Evolutionary conservation across 1,140 invertebrate genomes (phyloP).

Genomic region (Leptinotarsa defecta): DNA sequence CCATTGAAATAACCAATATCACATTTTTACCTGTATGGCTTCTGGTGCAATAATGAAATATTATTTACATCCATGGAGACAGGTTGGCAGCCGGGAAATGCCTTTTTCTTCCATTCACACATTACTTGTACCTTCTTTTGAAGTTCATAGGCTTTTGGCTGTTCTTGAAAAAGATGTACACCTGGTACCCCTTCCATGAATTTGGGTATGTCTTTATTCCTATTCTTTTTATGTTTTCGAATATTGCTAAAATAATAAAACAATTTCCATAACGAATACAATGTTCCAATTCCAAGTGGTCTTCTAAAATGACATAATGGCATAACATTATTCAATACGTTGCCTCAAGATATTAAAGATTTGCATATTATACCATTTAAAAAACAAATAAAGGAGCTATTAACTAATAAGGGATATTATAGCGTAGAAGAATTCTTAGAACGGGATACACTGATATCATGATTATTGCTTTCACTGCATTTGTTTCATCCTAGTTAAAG

Average conservation of each 20-base stretch:
- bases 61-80: constrained; percentile 94
- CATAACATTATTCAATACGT: no score
- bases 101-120: constrained; percentile 77
- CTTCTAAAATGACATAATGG: no score
- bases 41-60: constrained; percentile 73
- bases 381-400: no score
- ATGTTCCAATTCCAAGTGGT: no score
- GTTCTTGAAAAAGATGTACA: constrained; percentile 67
- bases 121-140: constrained; percentile 80
- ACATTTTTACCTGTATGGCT: constrained; percentile 71
- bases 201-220: constrained; percentile 63
- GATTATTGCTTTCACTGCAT: no score
- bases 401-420: no score
- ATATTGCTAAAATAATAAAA: constrained; percentile 24
- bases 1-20: no score
- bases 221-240: constrained; percentile 36
- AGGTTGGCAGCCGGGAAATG: constrained; percentile 95
- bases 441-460: no score
- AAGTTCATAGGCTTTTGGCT: constrained; percentile 68
- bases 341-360: no score
- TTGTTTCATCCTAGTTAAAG: no score
- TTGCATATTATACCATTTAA: no score
- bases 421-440: no score
- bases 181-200: constrained; percentile 85
- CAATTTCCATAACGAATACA: not conserved